These are phyloP conservation scores for Lottia gigantea DNA, from an alignment of 2,888 invertebrate species.

Conservation along the genomic window DNA sequence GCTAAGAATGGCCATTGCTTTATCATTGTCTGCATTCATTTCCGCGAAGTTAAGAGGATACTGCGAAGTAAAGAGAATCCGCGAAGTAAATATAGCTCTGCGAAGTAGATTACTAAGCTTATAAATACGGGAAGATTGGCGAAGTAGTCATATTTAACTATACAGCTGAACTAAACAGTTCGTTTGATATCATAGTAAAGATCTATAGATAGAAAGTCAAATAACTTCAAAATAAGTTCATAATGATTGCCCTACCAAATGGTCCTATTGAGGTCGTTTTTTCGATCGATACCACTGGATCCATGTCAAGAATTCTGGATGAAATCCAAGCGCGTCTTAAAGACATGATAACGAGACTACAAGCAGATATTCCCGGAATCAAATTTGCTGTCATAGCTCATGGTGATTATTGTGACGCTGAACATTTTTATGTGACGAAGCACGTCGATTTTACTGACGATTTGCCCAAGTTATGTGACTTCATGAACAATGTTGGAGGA, in stretches of 20 bases:
- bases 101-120: no score
- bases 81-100: no score
- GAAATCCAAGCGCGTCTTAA: slow-evolving; percentile 53
- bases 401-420: slow-evolving; percentile 62
- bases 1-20: no score
- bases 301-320: slow-evolving; percentile 53
- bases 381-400: slow-evolving; percentile 62
- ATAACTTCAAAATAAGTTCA: background rate
- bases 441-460: slow-evolving; percentile 53
- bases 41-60: no score
- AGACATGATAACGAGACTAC: slow-evolving; percentile 59
- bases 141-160: no score
- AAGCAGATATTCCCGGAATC: slow-evolving; percentile 60
- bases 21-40: no score
- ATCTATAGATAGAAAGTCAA: no score
- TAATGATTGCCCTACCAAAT: slow-evolving; percentile 33
- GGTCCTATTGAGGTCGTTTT: slow-evolving; percentile 54
- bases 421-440: slow-evolving; percentile 56
- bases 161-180: no score
- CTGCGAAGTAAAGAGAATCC: no score
- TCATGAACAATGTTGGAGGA: slow-evolving; percentile 48
- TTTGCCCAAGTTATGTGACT: slow-evolving; percentile 46
- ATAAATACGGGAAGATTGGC: no score
- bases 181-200: no score
- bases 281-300: slow-evolving; percentile 61